Percentiles rank a stretch among this genome's conserved stretches.
Conservation (phyloP, 2,113 vertebrate species). For the Glaucidium brasilianum region DNA sequence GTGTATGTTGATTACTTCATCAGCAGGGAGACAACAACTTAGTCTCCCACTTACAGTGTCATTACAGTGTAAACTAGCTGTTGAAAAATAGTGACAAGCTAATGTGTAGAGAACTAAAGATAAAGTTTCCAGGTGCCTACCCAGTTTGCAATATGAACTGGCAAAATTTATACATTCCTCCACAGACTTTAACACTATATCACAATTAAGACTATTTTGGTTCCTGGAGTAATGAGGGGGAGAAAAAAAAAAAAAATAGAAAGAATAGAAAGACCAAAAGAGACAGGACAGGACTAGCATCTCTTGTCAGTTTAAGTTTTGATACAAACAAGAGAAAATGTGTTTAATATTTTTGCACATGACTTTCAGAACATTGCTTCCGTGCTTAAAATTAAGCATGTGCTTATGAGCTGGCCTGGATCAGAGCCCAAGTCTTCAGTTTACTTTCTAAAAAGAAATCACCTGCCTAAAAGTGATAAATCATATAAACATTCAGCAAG, state of each 20-base stretch:
- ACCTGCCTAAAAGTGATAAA: constrained; percentile 39
- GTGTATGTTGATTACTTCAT: constrained; percentile 69
- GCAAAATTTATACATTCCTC: background rate
- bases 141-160: background rate
- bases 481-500: constrained; percentile 1
- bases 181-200: background rate
- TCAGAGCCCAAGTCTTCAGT: background rate
- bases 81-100: constrained; percentile 63
- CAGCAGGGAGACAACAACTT: constrained; percentile 62
- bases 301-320: background rate
- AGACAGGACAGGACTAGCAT: background rate
- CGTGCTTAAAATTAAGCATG: background rate
- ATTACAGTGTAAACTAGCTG: constrained; percentile 53
- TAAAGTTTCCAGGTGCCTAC: constrained; percentile 65
- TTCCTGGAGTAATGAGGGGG: background rate
- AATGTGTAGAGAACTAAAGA: constrained; percentile 35
- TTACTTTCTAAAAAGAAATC: constrained; percentile 5
- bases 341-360: background rate
- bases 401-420: background rate
- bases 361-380: background rate
- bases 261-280: background rate
- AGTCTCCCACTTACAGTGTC: constrained; percentile 48
- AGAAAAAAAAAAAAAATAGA: background rate
- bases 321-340: background rate
- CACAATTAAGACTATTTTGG: background rate